Evolutionary conservation across 2,797 vertebrate species (phyloP), one percentile per base, ranked within the genome.

Genomic region (Rhincodon typus): DNA sequence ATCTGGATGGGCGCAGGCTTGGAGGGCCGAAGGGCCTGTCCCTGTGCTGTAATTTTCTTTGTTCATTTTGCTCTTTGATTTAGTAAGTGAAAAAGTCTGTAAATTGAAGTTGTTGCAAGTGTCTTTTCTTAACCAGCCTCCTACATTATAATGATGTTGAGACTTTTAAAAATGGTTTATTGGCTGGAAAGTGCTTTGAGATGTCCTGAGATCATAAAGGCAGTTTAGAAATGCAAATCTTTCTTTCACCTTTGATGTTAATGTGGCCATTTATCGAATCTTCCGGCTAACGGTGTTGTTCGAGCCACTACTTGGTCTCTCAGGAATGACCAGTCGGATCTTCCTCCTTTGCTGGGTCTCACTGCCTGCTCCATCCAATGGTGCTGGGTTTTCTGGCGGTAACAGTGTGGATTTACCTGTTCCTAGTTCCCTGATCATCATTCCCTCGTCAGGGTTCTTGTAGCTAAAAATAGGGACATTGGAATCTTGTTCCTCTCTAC

Each of bases 281-380:
- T 62, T 62, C 30, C 53, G 88, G 62, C n/a, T 91, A 34, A 17
- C 1, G 15, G 53, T 4, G 27, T 91, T 19, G 17, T 57, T 30
- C 13, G 53, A 91, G 13, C 57, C 13, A 4, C 88, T 30, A 12
- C 86, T 30, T 57, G 86, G 86, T 34, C 50, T 57, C 86, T 88
- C 86, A 25, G 86, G 86, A 27, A 88, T 57, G 86, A 97, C 97
- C 86, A 98, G 96, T 86, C 96, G 97, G 95, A 98, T 97, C 96
- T 97, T 98, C 96, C 97, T 97, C 96, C 97, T 98, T 0, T 97
- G 97, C 93, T 97, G 97, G 3, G 95, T 96, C 13, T 96, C 96
- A 87, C 34, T 34, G 1, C 3, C 46, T 2, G 0, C 57, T n/a
- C 34, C 6, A n/a, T 91, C 88, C 27, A 30, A 66, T 13, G 19